Percentiles rank a stretch among this genome's conserved stretches.
Evolutionary conservation across 2,888 invertebrate species (phyloP).

Genomic region (Sthenelais limicola): DNA sequence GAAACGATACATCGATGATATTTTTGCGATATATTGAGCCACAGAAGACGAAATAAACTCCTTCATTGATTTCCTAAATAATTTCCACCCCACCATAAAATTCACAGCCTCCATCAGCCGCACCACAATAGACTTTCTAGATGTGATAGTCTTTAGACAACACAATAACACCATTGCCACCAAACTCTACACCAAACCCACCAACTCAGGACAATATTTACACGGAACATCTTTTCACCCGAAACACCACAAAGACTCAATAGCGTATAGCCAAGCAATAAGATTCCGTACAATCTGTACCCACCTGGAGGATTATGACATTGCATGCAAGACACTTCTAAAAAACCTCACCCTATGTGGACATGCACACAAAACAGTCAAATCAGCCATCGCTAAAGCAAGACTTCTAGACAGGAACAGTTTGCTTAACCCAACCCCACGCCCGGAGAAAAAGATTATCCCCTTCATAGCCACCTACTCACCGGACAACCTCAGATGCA

Average conservation of each 20-base stretch:
- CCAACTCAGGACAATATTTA: neutral
- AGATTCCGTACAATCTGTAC: neutral
- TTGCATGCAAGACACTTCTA: neutral
- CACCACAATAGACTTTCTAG: neutral
- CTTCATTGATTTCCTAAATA: neutral
- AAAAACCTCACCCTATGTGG: neutral
- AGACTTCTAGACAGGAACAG: neutral
- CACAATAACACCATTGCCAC: neutral
- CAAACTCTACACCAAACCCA: constrained; percentile 12
- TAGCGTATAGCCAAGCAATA: neutral
- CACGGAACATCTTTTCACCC: neutral
- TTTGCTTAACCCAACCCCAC: neutral
- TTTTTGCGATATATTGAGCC: constrained; percentile 47
- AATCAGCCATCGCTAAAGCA: neutral
- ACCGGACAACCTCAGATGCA: neutral
- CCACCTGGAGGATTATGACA: neutral
- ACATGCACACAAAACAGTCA: neutral
- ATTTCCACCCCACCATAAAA: constrained; percentile 1
- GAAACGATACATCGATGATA: constrained; percentile 48
- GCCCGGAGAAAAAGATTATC: neutral
- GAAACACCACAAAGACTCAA: neutral
- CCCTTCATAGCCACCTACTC: neutral
- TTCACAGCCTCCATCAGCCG: neutral
- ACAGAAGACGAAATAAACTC: neutral
- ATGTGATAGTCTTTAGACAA: neutral